phyloP scores from a whole-genome alignment of 2,888 invertebrate species.

The Cataglyphis cursor region DNA sequence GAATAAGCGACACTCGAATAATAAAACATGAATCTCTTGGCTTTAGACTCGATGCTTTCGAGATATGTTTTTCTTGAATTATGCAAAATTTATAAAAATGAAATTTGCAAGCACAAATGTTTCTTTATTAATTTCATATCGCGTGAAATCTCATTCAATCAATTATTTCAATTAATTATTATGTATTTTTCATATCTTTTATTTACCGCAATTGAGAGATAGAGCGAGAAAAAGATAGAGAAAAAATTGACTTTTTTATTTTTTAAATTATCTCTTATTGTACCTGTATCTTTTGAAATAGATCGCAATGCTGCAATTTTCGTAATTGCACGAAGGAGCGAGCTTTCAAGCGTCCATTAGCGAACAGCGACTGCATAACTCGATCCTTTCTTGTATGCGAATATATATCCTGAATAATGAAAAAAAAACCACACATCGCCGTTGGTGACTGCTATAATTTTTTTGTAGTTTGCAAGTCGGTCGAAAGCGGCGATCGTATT shows the following conservation, averaged over 20 bases:
- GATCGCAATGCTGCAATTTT: background rate
- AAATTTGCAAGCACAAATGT: background rate
- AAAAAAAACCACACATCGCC: background rate
- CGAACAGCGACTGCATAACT: background rate
- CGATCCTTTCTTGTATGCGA: slow-evolving; percentile 1
- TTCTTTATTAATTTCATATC: slow-evolving; percentile 4
- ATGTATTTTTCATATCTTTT: background rate
- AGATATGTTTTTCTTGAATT: background rate
- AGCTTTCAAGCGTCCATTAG: slow-evolving; percentile 11
- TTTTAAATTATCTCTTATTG: background rate
- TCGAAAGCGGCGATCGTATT: background rate
- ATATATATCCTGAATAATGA: background rate
- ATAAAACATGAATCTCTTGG: slow-evolving; percentile 24
- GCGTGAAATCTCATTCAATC: slow-evolving; percentile 11
- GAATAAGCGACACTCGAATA: slow-evolving; percentile 32
- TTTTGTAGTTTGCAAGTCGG: background rate
- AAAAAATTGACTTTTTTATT: background rate
- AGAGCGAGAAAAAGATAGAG: background rate
- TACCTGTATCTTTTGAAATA: background rate
- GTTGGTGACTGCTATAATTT: background rate
- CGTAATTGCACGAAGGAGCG: background rate
- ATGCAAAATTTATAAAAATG: slow-evolving; percentile 4
- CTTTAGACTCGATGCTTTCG: background rate
- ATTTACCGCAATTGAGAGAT: background rate
- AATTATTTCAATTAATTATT: slow-evolving; percentile 20